Evolutionary conservation across 2,797 vertebrate genomes (phyloP).

Genomic region (Taeniopygia guttata): DNA sequence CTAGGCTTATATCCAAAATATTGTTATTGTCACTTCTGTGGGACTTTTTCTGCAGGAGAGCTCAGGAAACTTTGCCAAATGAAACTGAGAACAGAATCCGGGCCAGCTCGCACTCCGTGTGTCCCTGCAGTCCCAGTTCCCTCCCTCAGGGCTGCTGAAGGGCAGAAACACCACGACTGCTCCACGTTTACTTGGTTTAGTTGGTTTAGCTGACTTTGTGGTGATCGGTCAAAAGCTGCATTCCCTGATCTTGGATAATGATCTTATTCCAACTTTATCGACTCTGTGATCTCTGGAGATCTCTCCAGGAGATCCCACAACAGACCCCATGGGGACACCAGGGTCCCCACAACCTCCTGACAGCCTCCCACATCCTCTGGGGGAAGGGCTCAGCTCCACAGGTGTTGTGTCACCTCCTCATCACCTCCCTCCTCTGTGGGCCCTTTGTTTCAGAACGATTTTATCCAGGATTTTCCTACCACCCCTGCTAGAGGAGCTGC

Average conservation of each 20-base stretch:
- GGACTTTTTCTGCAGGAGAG: conserved; percentile 25
- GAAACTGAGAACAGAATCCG: background rate
- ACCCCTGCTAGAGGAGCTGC: background rate
- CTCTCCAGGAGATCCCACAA: background rate
- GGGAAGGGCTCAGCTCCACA: background rate
- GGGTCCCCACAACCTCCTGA: background rate
- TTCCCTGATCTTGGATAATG: accelerated
- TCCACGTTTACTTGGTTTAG: accelerated
- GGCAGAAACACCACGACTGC: accelerated
- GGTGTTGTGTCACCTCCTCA: background rate
- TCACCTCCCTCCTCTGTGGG: background rate
- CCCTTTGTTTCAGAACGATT: background rate
- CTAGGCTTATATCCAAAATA: conserved; percentile 53
- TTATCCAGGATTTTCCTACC: background rate
- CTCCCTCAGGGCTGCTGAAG: accelerated
- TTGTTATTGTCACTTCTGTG: conserved; percentile 25
- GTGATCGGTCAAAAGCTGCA: accelerated
- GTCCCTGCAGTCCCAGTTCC: background rate
- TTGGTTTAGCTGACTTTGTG: accelerated
- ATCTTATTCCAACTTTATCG: accelerated
- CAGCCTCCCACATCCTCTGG: accelerated
- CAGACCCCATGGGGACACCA: background rate
- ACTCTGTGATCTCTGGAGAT: accelerated
- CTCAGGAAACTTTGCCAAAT: background rate
- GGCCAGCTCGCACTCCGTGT: background rate